Conservation (phyloP, 2,797 vertebrate species). For the Clarias laeviceps region DNA sequence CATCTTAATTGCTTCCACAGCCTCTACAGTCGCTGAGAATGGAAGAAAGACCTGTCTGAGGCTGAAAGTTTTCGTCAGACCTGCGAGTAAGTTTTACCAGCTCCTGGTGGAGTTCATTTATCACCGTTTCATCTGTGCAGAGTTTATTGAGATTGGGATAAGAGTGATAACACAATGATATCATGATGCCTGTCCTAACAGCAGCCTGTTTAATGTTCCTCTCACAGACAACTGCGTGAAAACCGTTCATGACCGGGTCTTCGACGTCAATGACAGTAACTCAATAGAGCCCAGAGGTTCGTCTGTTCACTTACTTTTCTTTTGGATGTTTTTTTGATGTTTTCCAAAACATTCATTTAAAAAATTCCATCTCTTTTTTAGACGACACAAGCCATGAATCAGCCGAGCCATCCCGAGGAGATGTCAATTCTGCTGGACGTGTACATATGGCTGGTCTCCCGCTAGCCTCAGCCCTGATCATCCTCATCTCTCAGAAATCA, state of each 20-base stretch:
- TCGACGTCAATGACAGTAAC: slow-evolving; percentile 97
- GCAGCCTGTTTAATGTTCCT: slow-evolving; percentile 76
- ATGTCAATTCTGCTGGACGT: slow-evolving; percentile 79
- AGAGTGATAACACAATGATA: slow-evolving; percentile 29
- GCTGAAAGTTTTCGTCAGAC: slow-evolving; percentile 95
- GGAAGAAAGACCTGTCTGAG: slow-evolving; percentile 90
- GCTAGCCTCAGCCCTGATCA: slow-evolving; percentile 83
- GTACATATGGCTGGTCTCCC: slow-evolving; percentile 78
- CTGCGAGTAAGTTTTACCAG: slow-evolving; percentile 86
- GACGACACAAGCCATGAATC: slow-evolving; percentile 96
- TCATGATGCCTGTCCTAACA: slow-evolving; percentile 33
- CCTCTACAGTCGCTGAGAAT: slow-evolving; percentile 88
- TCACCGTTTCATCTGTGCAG: slow-evolving; percentile 14
- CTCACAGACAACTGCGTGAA: slow-evolving; percentile 98
- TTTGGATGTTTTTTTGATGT: neutral
- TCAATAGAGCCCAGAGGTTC: slow-evolving; percentile 98
- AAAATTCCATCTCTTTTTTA: slow-evolving; percentile 63
- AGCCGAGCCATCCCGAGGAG: slow-evolving; percentile 89
- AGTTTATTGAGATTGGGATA: slow-evolving; percentile 19
- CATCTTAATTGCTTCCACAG: slow-evolving; percentile 71
- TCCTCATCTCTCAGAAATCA: slow-evolving; percentile 86
- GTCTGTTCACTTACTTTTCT: slow-evolving; percentile 70
- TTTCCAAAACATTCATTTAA: neutral
- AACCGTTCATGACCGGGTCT: slow-evolving; percentile 94
- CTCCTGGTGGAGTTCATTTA: neutral